Evolutionary conservation across 2,797 vertebrate genomes (phyloP), one percentile per base, ranked within the genome.

Genomic region (Tragopan temminckii): DNA sequence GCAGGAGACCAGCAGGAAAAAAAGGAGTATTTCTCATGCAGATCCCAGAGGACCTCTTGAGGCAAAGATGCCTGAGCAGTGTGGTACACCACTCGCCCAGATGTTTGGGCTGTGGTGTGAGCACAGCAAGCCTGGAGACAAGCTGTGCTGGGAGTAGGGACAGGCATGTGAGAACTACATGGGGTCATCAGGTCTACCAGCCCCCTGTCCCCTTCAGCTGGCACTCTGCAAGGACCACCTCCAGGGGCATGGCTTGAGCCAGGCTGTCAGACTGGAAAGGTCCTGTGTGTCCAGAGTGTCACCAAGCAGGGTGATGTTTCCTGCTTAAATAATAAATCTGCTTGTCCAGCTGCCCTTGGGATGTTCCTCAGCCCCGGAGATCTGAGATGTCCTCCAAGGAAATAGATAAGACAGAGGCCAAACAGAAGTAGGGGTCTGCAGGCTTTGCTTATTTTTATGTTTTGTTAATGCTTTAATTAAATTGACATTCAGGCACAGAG

Each of bases 81-180:
- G 95, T 0, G 13, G 82, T 61, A 70, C 78, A 67, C 82, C 80
- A 3, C 85, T 91, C 20, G 0, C 35, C 82, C 87, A 76, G 85
- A 75, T 79, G 89, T 55, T 42, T 11, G 2, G 79, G 40, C 46
- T 7, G 3, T 42, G 80, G 36, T 52, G 67, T 24, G 27, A 91
- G 59, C 50, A 29, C 50, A 61, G 42, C 48, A 43, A 86, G 85
- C 85, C 80, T 95, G 96, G 66, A 76, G 46, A 72, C 89, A 89
- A 94, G 91, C 81, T 94, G 94, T 46, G 86, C 76, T 43, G 69
- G 86, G 64, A 85, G 78, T 0, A 5, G 12, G 52, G n/a, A 5
- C 40, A 79, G 14, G 40, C 89, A 89, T 0, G 5, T 8, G 0
- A 83, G 38, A 76, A 31, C 23, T 6, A 0, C 0, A 0, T n/a